phyloP scores from a whole-genome alignment of 2,797 vertebrate species.

The Lithobates sylvaticus region DNA sequence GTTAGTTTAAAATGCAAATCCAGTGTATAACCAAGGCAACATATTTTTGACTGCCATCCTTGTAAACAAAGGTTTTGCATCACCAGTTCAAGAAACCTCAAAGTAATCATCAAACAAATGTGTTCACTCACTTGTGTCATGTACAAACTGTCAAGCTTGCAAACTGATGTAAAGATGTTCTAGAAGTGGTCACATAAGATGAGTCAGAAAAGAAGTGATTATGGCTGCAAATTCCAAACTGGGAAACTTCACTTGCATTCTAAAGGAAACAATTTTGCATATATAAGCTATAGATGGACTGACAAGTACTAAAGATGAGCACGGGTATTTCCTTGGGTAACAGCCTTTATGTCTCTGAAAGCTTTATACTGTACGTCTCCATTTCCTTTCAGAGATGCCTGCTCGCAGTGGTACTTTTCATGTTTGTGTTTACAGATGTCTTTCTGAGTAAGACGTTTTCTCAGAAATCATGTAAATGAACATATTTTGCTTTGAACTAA shows the following conservation, averaged over 20 bases:
- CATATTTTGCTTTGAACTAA: no score
- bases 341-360: constrained; percentile 32
- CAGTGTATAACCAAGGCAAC: not conserved
- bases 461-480: constrained; percentile 5
- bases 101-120: not conserved
- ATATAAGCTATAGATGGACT: constrained; percentile 18
- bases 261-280: constrained; percentile 56
- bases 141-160: constrained; percentile 21
- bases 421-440: not conserved
- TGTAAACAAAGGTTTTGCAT: not conserved
- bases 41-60: not conserved
- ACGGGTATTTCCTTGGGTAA: constrained; percentile 56
- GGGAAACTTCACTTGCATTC: constrained; percentile 45
- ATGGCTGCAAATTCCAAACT: constrained; percentile 47
- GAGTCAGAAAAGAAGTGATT: constrained; percentile 42
- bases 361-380: not conserved
- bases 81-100: not conserved
- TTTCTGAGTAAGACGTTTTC: constrained; percentile 20
- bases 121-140: not conserved
- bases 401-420: not conserved
- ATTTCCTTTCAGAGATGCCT: constrained; percentile 27
- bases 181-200: not conserved
- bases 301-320: constrained; percentile 4
- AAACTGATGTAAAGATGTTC: not conserved
- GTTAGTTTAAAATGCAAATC: not conserved